Base-by-base conservation (phyloP, 2,797 vertebrate species). In the Amblyopsis hoosieri region DNA sequence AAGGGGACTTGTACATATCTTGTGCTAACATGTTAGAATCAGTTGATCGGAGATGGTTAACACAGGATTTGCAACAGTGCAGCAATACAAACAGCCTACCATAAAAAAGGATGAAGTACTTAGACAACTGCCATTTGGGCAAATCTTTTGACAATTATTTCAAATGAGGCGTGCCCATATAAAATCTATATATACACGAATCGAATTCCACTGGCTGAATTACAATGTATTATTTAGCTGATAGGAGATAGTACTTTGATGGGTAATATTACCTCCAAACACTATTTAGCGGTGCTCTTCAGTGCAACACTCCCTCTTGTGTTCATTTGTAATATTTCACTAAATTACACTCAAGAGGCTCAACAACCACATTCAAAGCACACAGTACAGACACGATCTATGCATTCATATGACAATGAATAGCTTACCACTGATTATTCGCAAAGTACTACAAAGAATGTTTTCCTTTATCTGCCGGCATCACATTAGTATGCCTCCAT, bases 311-410 rank as follows among this genome's bases (percentile, higher is more conserved):
- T 54, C 52, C 52, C 23, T 54, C 17, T 14, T 14, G 54, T 14
- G 29, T 55, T 54, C 53, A n/a, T 42, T 42, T n/a, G 11, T 33
- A 37, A 55, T 55, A 55, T 55, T 54, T 37, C 31, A n/a, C n/a
- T 42, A 7, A 42, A n/a, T 17, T n/a, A 55, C 12, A n/a, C 8
- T 8, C n/a, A 17, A 54, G 10, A 42, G 11, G 52, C 52, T 29
- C 12, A 12, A 12, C 2, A 31, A 42, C 37, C 37, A 54, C 19
- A 31, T 54, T 54, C 12, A 54, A 31, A 49, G 23, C 5, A n/a
- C 5, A n/a, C 15, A 4, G n/a, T 50, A n/a, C n/a, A 29, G 13
- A 4, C 29, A n/a, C 31, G n/a, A 55, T 37, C 19, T 55, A 7
- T 42, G 31, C n/a, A 9, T n/a, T 55, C 13, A 33, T 15, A 55